Base-by-base conservation (phyloP, 2,797 vertebrate species). In the Clamator glandarius region DNA sequence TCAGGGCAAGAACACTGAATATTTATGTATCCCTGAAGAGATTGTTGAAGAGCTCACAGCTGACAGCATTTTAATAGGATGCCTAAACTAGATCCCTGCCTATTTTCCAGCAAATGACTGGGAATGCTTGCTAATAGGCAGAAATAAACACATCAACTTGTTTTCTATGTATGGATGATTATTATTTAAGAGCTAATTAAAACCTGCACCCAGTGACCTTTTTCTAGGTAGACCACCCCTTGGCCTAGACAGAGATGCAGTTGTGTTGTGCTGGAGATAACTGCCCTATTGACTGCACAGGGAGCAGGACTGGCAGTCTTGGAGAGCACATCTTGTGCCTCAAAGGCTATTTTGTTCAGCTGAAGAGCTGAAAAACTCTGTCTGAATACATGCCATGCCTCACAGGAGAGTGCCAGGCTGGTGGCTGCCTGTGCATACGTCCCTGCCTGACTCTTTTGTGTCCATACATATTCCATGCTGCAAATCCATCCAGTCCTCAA, bases 1-100 rank as follows among this genome's bases (percentile, higher is more conserved):
- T 89, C 35, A 74, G 41, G 75, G 80, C 75, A 93, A 84, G 54
- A 84, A 41, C 18, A 41, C n/a, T 90, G 90, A 92, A 92, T 95
- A 90, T 94, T 95, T 92, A 95, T 87, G 23, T 52, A 14, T 57
- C 15, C 58, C 72, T 24, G 42, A 95, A 90, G 78, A 79, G 44
- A 89, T 82, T 82, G 20, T 55, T 84, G 24, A 86, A 89, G 52
- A 89, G 18, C 50, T 93, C 80, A 54, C 21, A 75, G 54, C 28
- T 89, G 77, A 88, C 74, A 84, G 36, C 12, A 59, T 74, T 95
- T 92, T 84, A 93, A 80, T 79, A 79, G 33, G 67, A 79, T 78
- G 20, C 29, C 62, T 52, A 23, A 78, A 62, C 17, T 35, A 64
- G 35, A 88, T 66, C 39, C 61, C 64, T 85, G 39, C 19, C 23